These are phyloP conservation scores for Bryconaethiops microstoma DNA, from an alignment of 2,797 vertebrate species.

Conservation along the genomic window DNA sequence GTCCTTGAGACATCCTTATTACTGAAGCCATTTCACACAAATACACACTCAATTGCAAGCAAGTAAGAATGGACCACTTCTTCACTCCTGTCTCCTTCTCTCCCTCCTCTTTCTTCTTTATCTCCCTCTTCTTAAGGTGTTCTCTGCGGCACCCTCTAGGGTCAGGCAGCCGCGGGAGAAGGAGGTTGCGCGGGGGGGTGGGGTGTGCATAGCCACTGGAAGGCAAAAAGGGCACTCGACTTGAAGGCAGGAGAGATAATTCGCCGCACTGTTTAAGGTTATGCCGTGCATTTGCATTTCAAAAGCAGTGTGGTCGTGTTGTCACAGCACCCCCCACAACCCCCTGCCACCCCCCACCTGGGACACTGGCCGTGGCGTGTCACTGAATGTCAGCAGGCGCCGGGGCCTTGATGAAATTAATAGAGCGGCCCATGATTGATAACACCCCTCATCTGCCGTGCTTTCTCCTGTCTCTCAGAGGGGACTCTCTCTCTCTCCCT, in stretches of 20 bases:
- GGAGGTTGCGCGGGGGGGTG: background rate
- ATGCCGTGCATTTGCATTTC: slow-evolving; percentile 84
- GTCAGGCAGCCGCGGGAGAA: slow-evolving; percentile 56
- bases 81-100: slow-evolving; percentile 59
- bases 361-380: slow-evolving; percentile 72
- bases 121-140: slow-evolving; percentile 71
- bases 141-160: slow-evolving; percentile 61
- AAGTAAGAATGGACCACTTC: slow-evolving; percentile 53
- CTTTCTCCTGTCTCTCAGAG: slow-evolving; percentile 57
- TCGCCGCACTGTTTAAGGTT: slow-evolving; percentile 80
- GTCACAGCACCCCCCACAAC: slow-evolving; percentile 47
- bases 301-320: slow-evolving; percentile 65
- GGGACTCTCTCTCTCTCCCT: slow-evolving; percentile 36
- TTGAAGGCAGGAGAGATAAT: slow-evolving; percentile 75
- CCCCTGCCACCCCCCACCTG: slow-evolving; percentile 58
- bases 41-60: slow-evolving; percentile 31
- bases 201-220: slow-evolving; percentile 25
- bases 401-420: slow-evolving; percentile 82
- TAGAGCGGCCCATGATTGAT: slow-evolving; percentile 80
- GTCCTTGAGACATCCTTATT: slow-evolving; percentile 87
- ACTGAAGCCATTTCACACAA: slow-evolving; percentile 55
- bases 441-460: slow-evolving; percentile 66
- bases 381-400: slow-evolving; percentile 81
- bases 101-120: slow-evolving; percentile 61
- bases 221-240: slow-evolving; percentile 59